Evolutionary conservation across 2,113 vertebrate genomes (phyloP).

Genomic region (Todiramphus saurophagus): DNA sequence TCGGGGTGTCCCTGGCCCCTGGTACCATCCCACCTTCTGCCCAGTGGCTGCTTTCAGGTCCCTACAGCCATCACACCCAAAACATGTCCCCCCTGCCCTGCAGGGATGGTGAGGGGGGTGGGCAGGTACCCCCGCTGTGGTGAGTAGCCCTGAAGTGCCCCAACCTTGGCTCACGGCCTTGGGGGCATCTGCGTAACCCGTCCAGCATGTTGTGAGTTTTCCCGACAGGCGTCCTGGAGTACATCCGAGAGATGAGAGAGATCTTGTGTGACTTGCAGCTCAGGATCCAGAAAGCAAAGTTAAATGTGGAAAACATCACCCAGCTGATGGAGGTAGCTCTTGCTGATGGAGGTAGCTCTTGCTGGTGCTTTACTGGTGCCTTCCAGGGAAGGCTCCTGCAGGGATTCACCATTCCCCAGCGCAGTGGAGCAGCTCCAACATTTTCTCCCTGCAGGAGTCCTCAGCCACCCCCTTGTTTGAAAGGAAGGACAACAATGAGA

Average conservation of each 20-base stretch:
- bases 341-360: conserved; percentile 65
- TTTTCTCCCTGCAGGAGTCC: conserved; percentile 61
- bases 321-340: conserved; percentile 72
- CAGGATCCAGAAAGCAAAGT: conserved; percentile 72
- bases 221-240: conserved; percentile 66
- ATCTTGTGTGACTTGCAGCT: conserved; percentile 62
- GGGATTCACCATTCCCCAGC: background rate
- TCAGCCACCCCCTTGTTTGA: conserved; percentile 71
- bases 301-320: conserved; percentile 68
- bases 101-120: too few species aligned
- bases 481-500: conserved; percentile 75
- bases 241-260: conserved; percentile 68
- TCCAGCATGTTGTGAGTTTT: rapidly evolving
- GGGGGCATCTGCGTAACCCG: rapidly evolving
- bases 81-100: too few species aligned
- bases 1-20: rapidly evolving
- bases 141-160: background rate
- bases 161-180: rapidly evolving
- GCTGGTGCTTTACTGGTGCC: background rate
- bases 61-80: background rate
- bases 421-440: background rate
- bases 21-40: rapidly evolving
- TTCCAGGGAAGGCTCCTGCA: rapidly evolving
- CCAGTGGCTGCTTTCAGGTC: rapidly evolving
- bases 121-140: too few species aligned